These are phyloP conservation scores for Microtus richardsoni DNA, from an alignment of 2,113 vertebrate species.

Conservation along the genomic window DNA sequence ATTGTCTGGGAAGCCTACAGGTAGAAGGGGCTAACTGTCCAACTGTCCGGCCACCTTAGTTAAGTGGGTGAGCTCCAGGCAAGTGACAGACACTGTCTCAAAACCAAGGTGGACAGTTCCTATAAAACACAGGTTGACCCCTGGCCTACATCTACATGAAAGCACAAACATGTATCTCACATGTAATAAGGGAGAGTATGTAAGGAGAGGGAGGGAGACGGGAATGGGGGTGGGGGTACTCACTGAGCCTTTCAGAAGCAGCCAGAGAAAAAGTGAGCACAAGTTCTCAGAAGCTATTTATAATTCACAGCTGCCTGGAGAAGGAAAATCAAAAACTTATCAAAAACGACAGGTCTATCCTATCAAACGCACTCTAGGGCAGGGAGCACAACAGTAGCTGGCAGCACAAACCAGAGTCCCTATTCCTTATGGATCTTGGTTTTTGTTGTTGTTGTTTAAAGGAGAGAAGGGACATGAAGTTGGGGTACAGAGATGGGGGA, in stretches of 20 bases:
- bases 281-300: not conserved
- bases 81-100: not conserved
- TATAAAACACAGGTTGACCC: not conserved
- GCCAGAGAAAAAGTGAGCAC: not conserved
- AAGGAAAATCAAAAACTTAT: too few relatives aligned
- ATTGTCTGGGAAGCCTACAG: not conserved
- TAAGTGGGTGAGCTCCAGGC: not conserved
- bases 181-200: not conserved
- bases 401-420: not conserved
- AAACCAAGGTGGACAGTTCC: not conserved
- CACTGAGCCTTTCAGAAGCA: not conserved
- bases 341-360: too few relatives aligned
- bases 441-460: not conserved
- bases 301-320: not conserved
- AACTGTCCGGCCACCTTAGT: too few relatives aligned
- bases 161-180: too few relatives aligned
- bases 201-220: too few relatives aligned
- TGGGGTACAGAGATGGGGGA: not conserved
- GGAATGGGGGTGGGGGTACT: fast-evolving
- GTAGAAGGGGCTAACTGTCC: not conserved
- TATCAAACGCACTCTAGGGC: not conserved
- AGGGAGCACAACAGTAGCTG: not conserved
- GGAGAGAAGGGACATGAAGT: not conserved
- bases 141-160: not conserved
- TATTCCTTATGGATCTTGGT: not conserved